These are phyloP conservation scores for Charanyca ferruginea DNA, from an alignment of 2,888 invertebrate genomes.

Conservation along the genomic window DNA sequence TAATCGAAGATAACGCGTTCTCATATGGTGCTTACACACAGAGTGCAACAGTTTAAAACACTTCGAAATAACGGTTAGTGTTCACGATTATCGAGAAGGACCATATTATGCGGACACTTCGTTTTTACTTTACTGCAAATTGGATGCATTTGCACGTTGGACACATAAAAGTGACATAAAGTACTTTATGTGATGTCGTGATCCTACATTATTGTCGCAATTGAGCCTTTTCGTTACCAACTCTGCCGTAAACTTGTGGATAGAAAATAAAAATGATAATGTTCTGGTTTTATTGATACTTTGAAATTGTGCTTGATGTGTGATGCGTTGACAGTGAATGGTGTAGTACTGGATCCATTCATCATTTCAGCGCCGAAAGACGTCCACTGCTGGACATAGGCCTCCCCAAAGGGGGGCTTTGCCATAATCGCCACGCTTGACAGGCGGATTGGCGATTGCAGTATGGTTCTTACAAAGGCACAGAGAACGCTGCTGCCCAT, in stretches of 20 bases:
- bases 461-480: no score
- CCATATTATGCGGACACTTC: slow-evolving; percentile 52
- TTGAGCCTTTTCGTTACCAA: slow-evolving; percentile 33
- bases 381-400: no score
- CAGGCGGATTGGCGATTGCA: no score
- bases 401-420: no score
- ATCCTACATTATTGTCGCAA: slow-evolving; percentile 50
- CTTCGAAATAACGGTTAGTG: slow-evolving; percentile 48
- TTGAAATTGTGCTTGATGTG: slow-evolving; percentile 1
- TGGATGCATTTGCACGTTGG: slow-evolving; percentile 82
- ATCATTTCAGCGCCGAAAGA: no score
- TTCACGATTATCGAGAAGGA: slow-evolving; percentile 60
- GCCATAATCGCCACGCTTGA: no score
- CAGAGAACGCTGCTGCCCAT: no score
- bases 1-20: slow-evolving; percentile 45
- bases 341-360: neutral
- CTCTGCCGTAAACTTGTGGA: slow-evolving; percentile 16
- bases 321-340: neutral
- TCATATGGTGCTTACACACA: slow-evolving; percentile 38
- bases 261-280: slow-evolving; percentile 30
- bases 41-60: slow-evolving; percentile 55
- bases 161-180: slow-evolving; percentile 69
- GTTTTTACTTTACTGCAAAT: slow-evolving; percentile 83
- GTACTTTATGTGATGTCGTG: slow-evolving; percentile 55
- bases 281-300: slow-evolving; percentile 23